Evolutionary conservation across 2,888 invertebrate genomes (phyloP).

Genomic region (Amphiduros pacificus): DNA sequence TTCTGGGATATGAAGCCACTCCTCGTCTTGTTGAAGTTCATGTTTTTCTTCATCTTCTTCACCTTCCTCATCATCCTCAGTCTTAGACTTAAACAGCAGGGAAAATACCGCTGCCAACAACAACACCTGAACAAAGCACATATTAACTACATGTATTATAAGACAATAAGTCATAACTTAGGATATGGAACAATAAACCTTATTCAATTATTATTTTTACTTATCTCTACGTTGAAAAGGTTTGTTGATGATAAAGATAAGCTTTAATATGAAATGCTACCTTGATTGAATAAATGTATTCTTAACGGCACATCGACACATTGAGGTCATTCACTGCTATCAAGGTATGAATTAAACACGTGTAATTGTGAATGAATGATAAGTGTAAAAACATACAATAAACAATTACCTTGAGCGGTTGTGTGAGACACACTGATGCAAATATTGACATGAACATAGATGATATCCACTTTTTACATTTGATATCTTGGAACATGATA

Average conservation of each 20-base stretch:
- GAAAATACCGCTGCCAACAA: conserved; percentile 52
- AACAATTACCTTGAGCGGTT: conserved; percentile 60
- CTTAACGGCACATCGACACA: no score
- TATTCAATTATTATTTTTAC: background rate
- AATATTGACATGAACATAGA: conserved; percentile 60
- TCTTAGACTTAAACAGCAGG: conserved; percentile 44
- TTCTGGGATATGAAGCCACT: conserved; percentile 40
- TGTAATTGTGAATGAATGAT: background rate
- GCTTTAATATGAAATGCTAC: no score
- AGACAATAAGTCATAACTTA: no score
- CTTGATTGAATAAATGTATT: no score
- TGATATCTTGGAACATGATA: conserved; percentile 60
- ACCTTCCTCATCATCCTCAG: conserved; percentile 37
- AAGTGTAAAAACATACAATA: background rate
- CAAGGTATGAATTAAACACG: background rate
- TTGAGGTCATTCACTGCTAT: background rate
- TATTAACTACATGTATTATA: background rate
- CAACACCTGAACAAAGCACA: conserved; percentile 23
- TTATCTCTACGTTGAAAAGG: no score
- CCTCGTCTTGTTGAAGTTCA: conserved; percentile 49
- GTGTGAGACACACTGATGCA: conserved; percentile 59
- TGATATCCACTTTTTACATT: conserved; percentile 61
- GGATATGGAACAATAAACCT: background rate
- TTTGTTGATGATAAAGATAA: no score
- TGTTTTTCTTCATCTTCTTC: conserved; percentile 48